Conservation (phyloP, 1,140 invertebrate species). For the Helicoverpa armigera region DNA sequence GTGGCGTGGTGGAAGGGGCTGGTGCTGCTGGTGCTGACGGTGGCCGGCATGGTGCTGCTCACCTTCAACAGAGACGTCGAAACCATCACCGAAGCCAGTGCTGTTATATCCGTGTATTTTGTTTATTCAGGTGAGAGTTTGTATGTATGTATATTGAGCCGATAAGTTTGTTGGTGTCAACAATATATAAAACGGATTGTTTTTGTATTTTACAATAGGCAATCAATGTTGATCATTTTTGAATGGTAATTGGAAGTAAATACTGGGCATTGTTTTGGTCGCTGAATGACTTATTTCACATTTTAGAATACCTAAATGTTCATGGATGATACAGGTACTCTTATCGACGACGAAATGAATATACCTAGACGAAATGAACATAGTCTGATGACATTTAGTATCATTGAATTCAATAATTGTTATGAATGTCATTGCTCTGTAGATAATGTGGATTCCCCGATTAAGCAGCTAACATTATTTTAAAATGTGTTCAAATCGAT, state of each 20-base stretch:
- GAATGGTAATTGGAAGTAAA: too few relatives aligned
- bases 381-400: background rate
- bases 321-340: too few relatives aligned
- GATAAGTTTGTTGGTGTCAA: too few relatives aligned
- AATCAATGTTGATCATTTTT: too few relatives aligned
- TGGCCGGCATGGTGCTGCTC: conserved; percentile 53
- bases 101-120: conserved; percentile 69
- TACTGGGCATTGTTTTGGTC: too few relatives aligned
- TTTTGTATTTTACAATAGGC: too few relatives aligned
- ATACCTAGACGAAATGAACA: too few relatives aligned
- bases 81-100: conserved; percentile 60
- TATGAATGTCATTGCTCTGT: background rate
- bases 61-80: conserved; percentile 48
- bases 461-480: background rate
- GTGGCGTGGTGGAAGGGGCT: conserved; percentile 62
- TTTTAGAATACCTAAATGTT: too few relatives aligned
- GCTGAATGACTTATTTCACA: too few relatives aligned
- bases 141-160: background rate
- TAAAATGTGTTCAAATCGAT: too few relatives aligned
- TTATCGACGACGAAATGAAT: too few relatives aligned
- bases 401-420: background rate
- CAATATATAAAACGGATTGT: too few relatives aligned
- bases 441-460: background rate
- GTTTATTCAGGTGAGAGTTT: conserved; percentile 62
- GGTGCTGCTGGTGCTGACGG: conserved; percentile 60